phyloP scores from a whole-genome alignment of 2,888 invertebrate species.

The Cylloceria caligata region DNA sequence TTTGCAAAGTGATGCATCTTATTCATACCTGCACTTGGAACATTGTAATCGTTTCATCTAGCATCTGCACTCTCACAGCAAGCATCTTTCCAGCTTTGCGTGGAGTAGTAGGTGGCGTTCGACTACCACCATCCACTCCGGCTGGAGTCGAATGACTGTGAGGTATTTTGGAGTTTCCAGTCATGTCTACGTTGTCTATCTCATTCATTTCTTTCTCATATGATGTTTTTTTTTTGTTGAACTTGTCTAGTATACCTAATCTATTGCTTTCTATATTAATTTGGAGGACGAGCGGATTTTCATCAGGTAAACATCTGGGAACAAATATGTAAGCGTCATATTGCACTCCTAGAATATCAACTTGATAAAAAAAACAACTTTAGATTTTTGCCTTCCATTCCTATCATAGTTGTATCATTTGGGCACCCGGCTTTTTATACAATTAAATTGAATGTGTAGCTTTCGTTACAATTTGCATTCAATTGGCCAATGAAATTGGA shows the following conservation, averaged over 20 bases:
- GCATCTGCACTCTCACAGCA: conserved; percentile 94
- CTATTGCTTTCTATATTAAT: conserved; percentile 19
- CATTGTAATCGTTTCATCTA: conserved; percentile 95
- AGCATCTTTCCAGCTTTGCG: conserved; percentile 95
- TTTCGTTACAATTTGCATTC: too few relatives aligned
- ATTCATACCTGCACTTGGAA: conserved; percentile 97
- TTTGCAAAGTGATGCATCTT: neutral
- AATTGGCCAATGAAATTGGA: too few relatives aligned
- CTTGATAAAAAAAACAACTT: neutral
- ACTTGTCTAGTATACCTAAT: conserved; percentile 28
- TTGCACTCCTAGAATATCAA: neutral
- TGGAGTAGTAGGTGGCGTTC: conserved; percentile 92
- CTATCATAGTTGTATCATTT: too few relatives aligned
- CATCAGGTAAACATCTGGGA: conserved; percentile 60
- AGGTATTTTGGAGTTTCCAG: conserved; percentile 89
- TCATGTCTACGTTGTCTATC: conserved; percentile 81
- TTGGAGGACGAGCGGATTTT: conserved; percentile 25
- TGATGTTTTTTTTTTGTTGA: conserved; percentile 31
- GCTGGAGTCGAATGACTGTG: conserved; percentile 94
- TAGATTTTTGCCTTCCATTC: too few relatives aligned
- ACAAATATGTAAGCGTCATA: conserved; percentile 1
- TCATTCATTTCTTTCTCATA: conserved; percentile 79
- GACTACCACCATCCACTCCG: conserved; percentile 91
- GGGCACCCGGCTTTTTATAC: too few relatives aligned
- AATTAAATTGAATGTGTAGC: too few relatives aligned